A percentile compares a stretch with the other conserved stretches of the same genome.
phyloP scores from a whole-genome alignment of 2,888 invertebrate species.

The Rambutsinella grinnellia region DNA sequence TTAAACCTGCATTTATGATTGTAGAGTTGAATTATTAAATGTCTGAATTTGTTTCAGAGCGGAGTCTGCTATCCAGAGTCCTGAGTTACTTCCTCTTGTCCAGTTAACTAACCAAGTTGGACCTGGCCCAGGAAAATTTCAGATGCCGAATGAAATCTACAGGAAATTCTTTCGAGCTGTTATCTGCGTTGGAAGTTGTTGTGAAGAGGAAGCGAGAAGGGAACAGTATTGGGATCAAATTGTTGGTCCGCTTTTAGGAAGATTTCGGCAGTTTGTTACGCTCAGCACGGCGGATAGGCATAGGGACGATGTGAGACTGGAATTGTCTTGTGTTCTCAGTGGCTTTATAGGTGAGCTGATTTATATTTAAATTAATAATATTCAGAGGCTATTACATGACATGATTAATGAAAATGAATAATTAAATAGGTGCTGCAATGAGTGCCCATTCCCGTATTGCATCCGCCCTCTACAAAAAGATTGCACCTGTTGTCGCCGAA shows the following conservation, averaged over 20 bases:
- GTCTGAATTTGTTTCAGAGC: constrained; percentile 67
- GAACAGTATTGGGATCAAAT: constrained; percentile 69
- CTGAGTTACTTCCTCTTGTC: constrained; percentile 68
- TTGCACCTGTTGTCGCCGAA: constrained; percentile 52
- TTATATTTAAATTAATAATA: no score
- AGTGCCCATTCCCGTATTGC: constrained; percentile 73
- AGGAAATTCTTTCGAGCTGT: constrained; percentile 81
- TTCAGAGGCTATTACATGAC: no score
- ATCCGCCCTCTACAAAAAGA: constrained; percentile 74
- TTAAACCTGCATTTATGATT: neutral
- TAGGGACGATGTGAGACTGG: constrained; percentile 76
- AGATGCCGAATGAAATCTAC: constrained; percentile 74
- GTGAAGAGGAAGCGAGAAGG: constrained; percentile 68
- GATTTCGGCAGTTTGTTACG: constrained; percentile 73
- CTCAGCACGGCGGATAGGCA: constrained; percentile 68
- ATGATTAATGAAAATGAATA: constrained; percentile 2
- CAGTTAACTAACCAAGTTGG: constrained; percentile 66
- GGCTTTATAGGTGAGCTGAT: constrained; percentile 76
- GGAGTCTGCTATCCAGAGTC: constrained; percentile 68
- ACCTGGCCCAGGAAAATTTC: constrained; percentile 69
- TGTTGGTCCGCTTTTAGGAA: constrained; percentile 72
- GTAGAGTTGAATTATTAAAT: neutral
- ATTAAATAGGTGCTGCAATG: constrained; percentile 76
- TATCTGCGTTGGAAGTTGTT: constrained; percentile 76
- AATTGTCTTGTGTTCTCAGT: constrained; percentile 82